phyloP scores from a whole-genome alignment of 2,113 vertebrate species.

The Phalacrocorax brasilianus region DNA sequence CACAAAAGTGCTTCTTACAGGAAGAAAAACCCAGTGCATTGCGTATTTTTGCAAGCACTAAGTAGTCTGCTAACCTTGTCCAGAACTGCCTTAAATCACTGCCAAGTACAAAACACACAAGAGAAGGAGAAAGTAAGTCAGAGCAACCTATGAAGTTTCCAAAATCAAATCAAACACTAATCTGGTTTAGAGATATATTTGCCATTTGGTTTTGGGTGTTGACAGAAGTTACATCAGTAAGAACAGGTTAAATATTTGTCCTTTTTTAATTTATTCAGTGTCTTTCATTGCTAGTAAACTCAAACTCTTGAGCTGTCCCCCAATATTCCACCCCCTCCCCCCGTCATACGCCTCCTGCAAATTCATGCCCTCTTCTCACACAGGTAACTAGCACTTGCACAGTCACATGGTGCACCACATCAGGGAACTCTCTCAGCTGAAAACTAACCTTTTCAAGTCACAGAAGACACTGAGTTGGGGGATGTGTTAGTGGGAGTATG shows the following conservation, averaged over 20 bases:
- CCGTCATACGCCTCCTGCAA: background rate
- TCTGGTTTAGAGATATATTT: background rate
- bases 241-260: background rate
- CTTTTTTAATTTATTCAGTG: background rate
- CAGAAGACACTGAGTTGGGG: background rate
- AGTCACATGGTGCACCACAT: background rate
- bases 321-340: background rate
- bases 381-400: background rate
- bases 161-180: background rate
- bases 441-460: background rate
- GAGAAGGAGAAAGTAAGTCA: background rate
- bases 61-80: slow-evolving; percentile 76
- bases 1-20: slow-evolving; percentile 85
- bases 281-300: background rate
- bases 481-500: rapidly evolving
- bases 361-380: background rate
- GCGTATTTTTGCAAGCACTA: slow-evolving; percentile 84
- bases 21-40: slow-evolving; percentile 78
- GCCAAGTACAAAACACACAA: background rate
- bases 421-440: background rate
- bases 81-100: slow-evolving; percentile 81
- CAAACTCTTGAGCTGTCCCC: no score
- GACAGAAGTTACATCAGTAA: background rate
- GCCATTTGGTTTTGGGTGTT: background rate
- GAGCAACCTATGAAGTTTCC: background rate